phyloP scores from a whole-genome alignment of 2,888 invertebrate species.

The Andrena flavipes region DNA sequence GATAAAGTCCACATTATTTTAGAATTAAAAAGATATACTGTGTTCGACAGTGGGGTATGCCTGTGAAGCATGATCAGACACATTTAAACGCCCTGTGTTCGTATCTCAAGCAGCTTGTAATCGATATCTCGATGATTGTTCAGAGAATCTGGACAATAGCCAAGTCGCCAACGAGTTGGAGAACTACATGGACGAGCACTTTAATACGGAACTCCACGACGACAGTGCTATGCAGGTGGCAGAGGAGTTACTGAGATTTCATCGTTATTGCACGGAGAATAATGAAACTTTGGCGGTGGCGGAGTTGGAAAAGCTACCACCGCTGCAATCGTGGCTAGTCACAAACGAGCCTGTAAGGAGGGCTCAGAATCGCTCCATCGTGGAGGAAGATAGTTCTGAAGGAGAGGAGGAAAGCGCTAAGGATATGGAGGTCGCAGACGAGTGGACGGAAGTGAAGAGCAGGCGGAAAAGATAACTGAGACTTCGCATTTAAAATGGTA shows the following conservation, averaged over 20 bases:
- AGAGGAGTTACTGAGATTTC: conserved; percentile 77
- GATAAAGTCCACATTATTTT: too few relatives aligned
- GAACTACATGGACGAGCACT: conserved; percentile 78
- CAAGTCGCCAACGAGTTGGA: conserved; percentile 80
- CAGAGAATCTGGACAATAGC: conserved; percentile 73
- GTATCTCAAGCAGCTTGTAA: conserved; percentile 1
- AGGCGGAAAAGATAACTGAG: conserved; percentile 74
- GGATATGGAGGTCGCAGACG: conserved; percentile 71
- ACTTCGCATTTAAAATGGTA: conserved; percentile 25
- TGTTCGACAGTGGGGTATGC: too few relatives aligned
- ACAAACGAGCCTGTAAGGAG: conserved; percentile 38
- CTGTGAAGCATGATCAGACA: not conserved
- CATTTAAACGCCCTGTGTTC: not conserved
- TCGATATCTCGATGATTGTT: conserved; percentile 26
- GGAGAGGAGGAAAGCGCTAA: conserved; percentile 59
- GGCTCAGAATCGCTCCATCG: too few relatives aligned
- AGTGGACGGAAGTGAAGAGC: conserved; percentile 78
- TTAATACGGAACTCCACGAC: conserved; percentile 79
- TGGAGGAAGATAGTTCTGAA: conserved; percentile 51
- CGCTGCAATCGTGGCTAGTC: conserved; percentile 77
- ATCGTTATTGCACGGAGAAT: conserved; percentile 72
- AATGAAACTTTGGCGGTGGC: conserved; percentile 62
- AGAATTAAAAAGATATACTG: too few relatives aligned
- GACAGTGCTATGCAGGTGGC: conserved; percentile 79
- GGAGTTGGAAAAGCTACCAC: conserved; percentile 77